Evolutionary conservation across 2,888 invertebrate species (phyloP).

Genomic region (Junonia oenone): DNA sequence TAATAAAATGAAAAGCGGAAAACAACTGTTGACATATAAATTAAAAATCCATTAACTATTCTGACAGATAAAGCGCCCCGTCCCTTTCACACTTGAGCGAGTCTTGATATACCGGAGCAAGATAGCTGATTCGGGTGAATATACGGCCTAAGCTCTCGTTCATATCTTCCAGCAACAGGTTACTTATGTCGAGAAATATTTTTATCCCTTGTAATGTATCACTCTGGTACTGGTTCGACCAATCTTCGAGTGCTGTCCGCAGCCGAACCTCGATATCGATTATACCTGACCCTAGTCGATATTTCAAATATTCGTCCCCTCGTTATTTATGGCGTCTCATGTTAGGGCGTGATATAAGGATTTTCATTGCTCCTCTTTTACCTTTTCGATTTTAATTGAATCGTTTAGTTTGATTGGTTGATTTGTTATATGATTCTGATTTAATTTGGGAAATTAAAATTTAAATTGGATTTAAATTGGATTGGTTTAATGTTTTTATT

Average conservation of each 20-base stretch:
- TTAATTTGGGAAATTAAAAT: conserved; percentile 18
- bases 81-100: conserved; percentile 10
- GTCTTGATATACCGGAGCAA: conserved; percentile 10
- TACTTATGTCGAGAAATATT: conserved; percentile 61
- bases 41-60: conserved; percentile 11
- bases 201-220: conserved; percentile 70
- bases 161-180: conserved; percentile 67
- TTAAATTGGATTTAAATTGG: background rate
- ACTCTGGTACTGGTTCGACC: conserved; percentile 43
- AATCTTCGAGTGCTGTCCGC: conserved; percentile 43
- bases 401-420: conserved; percentile 46
- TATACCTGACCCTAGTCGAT: conserved; percentile 37
- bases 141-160: conserved; percentile 36
- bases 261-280: conserved; percentile 37
- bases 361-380: conserved; percentile 46
- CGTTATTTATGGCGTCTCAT: conserved; percentile 53
- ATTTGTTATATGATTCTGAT: conserved; percentile 31
- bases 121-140: conserved; percentile 25
- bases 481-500: too few relatives aligned
- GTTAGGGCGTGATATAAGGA: conserved; percentile 52
- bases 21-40: conserved; percentile 13
- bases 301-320: conserved; percentile 43
- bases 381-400: conserved; percentile 54
- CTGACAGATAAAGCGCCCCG: background rate
- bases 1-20: conserved; percentile 4